These are phyloP conservation scores for Morbakka virulenta DNA, from an alignment of 30 jellyfish, hydroid and myxozoan genomes.

Conservation along the genomic window DNA sequence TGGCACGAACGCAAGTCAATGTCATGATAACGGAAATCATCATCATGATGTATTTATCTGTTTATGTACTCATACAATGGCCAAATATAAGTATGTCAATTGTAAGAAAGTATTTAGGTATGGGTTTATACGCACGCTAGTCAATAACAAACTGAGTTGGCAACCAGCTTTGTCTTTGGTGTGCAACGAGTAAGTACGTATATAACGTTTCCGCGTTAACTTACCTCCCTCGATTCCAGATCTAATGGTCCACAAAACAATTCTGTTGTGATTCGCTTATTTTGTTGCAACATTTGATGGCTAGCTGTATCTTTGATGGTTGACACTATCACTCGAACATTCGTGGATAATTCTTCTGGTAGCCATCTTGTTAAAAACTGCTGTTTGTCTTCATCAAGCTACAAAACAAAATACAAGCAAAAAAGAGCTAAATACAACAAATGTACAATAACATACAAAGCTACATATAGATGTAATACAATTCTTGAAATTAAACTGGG, in stretches of 20 bases:
- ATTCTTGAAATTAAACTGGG: background rate
- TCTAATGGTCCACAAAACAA: conserved; percentile 67
- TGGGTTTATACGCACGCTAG: too few species aligned
- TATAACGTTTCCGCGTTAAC: too few species aligned
- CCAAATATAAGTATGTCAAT: too few species aligned
- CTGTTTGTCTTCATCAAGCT: conserved; percentile 74
- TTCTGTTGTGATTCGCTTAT: conserved; percentile 44
- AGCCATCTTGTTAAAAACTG: conserved; percentile 67
- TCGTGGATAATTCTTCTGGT: conserved; percentile 58
- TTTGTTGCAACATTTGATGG: conserved; percentile 42
- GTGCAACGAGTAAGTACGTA: too few species aligned
- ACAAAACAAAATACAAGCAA: background rate
- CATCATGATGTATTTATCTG: too few species aligned
- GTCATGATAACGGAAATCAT: too few species aligned
- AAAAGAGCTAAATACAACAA: background rate
- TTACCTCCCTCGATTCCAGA: conserved; percentile 42
- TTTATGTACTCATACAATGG: too few species aligned
- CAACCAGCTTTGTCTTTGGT: too few species aligned
- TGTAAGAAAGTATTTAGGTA: too few species aligned
- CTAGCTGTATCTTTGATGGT: conserved; percentile 62
- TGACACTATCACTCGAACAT: conserved; percentile 60
- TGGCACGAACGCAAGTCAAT: too few species aligned
- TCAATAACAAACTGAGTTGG: too few species aligned
- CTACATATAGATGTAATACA: background rate
- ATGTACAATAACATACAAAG: too few species aligned